Percentiles rank a stretch among this genome's conserved stretches.
These are phyloP conservation scores for Cyanistes caeruleus DNA, from an alignment of 2,113 vertebrate species.

Conservation along the genomic window DNA sequence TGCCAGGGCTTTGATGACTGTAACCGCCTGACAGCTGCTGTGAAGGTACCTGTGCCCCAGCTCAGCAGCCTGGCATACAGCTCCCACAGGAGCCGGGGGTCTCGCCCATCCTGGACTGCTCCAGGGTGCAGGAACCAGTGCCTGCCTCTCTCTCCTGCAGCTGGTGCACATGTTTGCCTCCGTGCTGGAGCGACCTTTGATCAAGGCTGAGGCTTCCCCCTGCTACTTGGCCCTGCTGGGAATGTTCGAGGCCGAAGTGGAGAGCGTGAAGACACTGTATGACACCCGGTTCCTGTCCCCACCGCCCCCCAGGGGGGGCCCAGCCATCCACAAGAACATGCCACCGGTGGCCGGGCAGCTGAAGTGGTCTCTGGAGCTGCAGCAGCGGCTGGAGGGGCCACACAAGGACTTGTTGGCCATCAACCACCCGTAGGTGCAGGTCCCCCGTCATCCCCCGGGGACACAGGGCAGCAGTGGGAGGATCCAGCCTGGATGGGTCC, in stretches of 20 bases:
- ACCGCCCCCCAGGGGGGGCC: fast-evolving
- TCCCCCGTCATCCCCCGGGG: not conserved
- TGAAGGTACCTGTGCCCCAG: slow-evolving; percentile 64
- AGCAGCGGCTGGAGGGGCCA: slow-evolving; percentile 70
- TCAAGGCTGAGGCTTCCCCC: slow-evolving; percentile 65
- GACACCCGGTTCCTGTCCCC: slow-evolving; percentile 37
- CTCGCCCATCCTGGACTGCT: fast-evolving
- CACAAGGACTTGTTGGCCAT: slow-evolving; percentile 63
- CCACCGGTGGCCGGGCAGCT: slow-evolving; percentile 71
- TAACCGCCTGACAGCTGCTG: slow-evolving; percentile 37
- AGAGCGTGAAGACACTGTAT: slow-evolving; percentile 67
- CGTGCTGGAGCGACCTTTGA: slow-evolving; percentile 75
- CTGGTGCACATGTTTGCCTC: slow-evolving; percentile 79
- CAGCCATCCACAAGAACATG: slow-evolving; percentile 73
- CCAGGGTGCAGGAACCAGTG: fast-evolving
- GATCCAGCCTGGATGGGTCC: fast-evolving
- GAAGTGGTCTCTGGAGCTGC: slow-evolving; percentile 79
- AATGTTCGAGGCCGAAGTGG: slow-evolving; percentile 73
- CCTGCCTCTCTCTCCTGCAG: slow-evolving; percentile 37
- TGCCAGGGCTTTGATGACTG: slow-evolving; percentile 75
- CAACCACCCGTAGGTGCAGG: slow-evolving; percentile 69
- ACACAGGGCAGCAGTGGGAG: not conserved
- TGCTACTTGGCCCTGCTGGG: slow-evolving; percentile 68
- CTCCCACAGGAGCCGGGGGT: fast-evolving
- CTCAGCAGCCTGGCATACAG: not conserved